These are phyloP conservation scores for Cosmorhoe ocellata DNA, from an alignment of 2,888 invertebrate species.

Conservation along the genomic window DNA sequence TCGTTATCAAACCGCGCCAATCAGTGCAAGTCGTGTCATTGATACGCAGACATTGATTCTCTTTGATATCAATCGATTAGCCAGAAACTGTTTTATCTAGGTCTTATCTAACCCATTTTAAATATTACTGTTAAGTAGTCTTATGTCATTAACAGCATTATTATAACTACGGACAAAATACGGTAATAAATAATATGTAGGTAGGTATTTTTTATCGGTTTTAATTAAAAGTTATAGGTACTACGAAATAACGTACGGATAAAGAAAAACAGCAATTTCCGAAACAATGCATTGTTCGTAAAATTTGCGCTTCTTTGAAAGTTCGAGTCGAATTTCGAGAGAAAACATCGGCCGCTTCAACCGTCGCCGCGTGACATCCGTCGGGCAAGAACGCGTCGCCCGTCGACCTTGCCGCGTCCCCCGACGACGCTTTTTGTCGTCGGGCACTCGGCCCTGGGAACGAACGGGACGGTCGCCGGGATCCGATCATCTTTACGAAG, in stretches of 20 bases:
- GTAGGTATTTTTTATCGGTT: too few relatives aligned
- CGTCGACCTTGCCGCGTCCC: slow-evolving; percentile 61
- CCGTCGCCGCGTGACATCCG: slow-evolving; percentile 51
- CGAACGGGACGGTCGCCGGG: slow-evolving; percentile 2
- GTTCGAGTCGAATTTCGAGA: slow-evolving; percentile 12
- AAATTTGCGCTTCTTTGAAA: slow-evolving; percentile 6
- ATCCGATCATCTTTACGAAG: slow-evolving; percentile 15
- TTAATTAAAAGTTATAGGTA: too few relatives aligned
- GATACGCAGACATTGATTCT: neutral
- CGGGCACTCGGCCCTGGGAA: slow-evolving; percentile 13
- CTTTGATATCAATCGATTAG: slow-evolving; percentile 7
- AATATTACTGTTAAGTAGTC: too few relatives aligned
- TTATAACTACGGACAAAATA: too few relatives aligned
- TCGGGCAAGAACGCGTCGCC: slow-evolving; percentile 54
- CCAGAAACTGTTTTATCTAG: neutral
- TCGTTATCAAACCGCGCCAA: neutral
- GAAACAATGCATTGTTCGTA: slow-evolving; percentile 4
- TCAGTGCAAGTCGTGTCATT: slow-evolving; percentile 2
- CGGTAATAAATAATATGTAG: too few relatives aligned
- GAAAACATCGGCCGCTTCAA: slow-evolving; percentile 15
- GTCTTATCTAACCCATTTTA: neutral
- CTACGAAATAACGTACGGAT: too few relatives aligned
- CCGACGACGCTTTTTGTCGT: slow-evolving; percentile 29
- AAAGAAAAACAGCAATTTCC: neutral
- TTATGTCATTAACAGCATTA: too few relatives aligned